Conservation (phyloP, 2,888 invertebrate species). For the Chalcis sispes region DNA sequence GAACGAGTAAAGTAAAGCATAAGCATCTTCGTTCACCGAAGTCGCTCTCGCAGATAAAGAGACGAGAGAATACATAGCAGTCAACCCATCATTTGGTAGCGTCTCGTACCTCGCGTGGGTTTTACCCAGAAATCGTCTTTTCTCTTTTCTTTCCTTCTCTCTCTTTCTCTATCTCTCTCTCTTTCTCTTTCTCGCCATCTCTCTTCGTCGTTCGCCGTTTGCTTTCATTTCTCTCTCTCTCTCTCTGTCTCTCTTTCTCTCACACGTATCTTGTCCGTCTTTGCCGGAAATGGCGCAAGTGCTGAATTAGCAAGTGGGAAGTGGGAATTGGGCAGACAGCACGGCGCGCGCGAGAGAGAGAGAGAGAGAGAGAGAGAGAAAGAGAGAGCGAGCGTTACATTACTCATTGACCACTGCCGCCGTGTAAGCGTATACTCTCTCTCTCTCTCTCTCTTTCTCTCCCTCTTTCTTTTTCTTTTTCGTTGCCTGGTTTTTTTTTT, state of each 20-base stretch:
- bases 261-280: constrained; percentile 60
- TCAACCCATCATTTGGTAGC: constrained; percentile 16
- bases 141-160: not conserved
- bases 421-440: constrained; percentile 46
- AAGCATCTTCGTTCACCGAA: too few species aligned
- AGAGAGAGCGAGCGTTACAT: constrained; percentile 59
- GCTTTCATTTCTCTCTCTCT: not conserved
- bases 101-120: constrained; percentile 62
- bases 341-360: constrained; percentile 72
- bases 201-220: not conserved
- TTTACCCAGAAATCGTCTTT: constrained; percentile 68
- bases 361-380: too few species aligned
- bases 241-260: not conserved
- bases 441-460: constrained; percentile 20
- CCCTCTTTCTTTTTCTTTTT: not conserved
- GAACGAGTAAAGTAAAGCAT: too few species aligned
- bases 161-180: not conserved
- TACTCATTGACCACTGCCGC: constrained; percentile 58
- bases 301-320: constrained; percentile 69
- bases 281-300: constrained; percentile 71
- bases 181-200: constrained; percentile 14
- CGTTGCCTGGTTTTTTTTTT: too few species aligned
- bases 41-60: too few species aligned
- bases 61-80: too few species aligned
- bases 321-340: constrained; percentile 65